Base-by-base conservation (phyloP, 92 coral and sea anemone species). In the Zoanthus sociatus region DNA sequence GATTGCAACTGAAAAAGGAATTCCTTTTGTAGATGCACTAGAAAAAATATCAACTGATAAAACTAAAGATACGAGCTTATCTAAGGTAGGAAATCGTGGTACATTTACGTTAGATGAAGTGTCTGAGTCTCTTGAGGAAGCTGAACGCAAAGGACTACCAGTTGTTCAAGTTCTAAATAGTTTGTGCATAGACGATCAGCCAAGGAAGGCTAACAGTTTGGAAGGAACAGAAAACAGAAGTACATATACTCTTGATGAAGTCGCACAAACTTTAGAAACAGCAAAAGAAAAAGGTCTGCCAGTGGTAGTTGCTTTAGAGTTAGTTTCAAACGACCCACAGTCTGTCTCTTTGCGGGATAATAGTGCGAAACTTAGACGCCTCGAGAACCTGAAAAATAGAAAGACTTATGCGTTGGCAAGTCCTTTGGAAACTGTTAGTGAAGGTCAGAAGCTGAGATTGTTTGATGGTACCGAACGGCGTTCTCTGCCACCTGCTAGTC, bases 201-300 rank as follows among this genome's bases (percentile, higher is more conserved):
- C 74, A 63, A 32, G 32, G 20, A 32, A 17, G 69, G 13, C 51
- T 11, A 11, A 32, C 32, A 84, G 44, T 10, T 15, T 30, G 33
- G 58, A 33, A 42, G 53, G 50, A n/a, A 70, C 45, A 2, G 91
- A 79, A n/a, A 91, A 94, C 37, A 92, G 99, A 42, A 90, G 93
- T 47, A 97, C 99, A 1, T 97, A 95, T 84, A 95, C 98, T 9
- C 89, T 97, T 47, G 94, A 97, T 78, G 95, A 94, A 71, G 99
- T 97, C 12, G 94, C 97, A 4, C 91, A 93, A 69, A 90, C 93
- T 31, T 88, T 97, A 48, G 95, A 93, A 79, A 89, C 73, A 46
- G 99, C 99, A 15, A 90, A 91, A 53, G 93, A 88, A 45, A 89
- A 90, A 37, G 99, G 99, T 30, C 89, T 90, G 9, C 93, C 99